These are phyloP conservation scores for Spialia ferax DNA, from an alignment of 2,888 invertebrate species.

Conservation along the genomic window DNA sequence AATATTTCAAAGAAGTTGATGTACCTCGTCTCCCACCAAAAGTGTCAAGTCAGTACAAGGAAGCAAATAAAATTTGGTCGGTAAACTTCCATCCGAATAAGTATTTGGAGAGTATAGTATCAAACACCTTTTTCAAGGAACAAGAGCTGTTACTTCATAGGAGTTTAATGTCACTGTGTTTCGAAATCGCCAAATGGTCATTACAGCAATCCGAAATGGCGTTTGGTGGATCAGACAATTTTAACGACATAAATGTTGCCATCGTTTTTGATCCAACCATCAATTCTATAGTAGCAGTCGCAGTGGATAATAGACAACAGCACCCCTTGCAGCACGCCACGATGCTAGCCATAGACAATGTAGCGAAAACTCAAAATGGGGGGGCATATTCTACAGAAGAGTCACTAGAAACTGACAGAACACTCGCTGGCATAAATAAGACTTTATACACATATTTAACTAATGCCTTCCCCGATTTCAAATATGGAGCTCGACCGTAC, in stretches of 20 bases:
- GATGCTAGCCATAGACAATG: conserved; percentile 95
- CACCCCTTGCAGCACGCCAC: conserved; percentile 94
- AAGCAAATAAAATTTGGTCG: conserved; percentile 90
- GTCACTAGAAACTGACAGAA: conserved; percentile 21
- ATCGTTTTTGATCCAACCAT: conserved; percentile 92
- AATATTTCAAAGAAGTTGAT: conserved; percentile 79
- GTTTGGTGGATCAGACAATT: conserved; percentile 45
- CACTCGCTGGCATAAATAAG: conserved; percentile 71
- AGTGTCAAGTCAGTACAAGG: conserved; percentile 89
- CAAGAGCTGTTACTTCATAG: conserved; percentile 85
- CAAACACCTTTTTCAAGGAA: conserved; percentile 86
- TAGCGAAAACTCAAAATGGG: conserved; percentile 93
- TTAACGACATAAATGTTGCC: conserved; percentile 59
- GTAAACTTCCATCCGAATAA: conserved; percentile 94
- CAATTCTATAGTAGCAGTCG: conserved; percentile 89
- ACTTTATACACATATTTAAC: conserved; percentile 57
- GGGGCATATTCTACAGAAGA: conserved; percentile 87
- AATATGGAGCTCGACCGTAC: conserved; percentile 79
- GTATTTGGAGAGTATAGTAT: conserved; percentile 89
- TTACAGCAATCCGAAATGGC: conserved; percentile 41
- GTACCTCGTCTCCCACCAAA: conserved; percentile 89
- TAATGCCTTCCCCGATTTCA: conserved; percentile 59
- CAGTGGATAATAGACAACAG: conserved; percentile 83
- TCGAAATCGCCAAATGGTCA: conserved; percentile 81
- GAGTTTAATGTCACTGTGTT: conserved; percentile 86